Conservation (phyloP, 2,113 vertebrate species). For the Dasyornis broadbenti region DNA sequence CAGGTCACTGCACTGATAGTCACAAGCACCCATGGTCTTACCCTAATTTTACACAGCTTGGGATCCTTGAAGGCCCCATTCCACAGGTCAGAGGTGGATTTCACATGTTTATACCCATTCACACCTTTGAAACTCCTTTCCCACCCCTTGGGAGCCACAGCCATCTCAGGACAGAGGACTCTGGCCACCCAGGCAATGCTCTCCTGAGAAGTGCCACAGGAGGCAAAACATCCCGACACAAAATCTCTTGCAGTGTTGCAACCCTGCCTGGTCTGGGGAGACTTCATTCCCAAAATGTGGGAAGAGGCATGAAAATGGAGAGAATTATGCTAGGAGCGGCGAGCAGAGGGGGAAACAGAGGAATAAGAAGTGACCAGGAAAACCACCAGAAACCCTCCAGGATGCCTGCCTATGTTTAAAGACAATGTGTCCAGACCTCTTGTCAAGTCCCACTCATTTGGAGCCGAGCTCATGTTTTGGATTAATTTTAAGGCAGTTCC, state of each 20-base stretch:
- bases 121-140: background rate
- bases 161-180: background rate
- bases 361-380: constrained; percentile 50
- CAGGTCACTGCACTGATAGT: rapidly evolving
- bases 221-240: background rate
- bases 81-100: background rate
- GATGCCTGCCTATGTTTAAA: constrained; percentile 52
- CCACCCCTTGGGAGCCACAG: background rate
- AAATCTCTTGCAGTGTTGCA: background rate
- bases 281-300: constrained; percentile 1
- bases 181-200: background rate
- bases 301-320: background rate
- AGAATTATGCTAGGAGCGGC: background rate
- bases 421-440: constrained; percentile 26
- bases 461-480: constrained; percentile 33
- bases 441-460: constrained; percentile 49
- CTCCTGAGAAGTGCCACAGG: background rate
- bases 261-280: background rate
- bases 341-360: background rate
- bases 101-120: background rate
- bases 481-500: constrained; percentile 50
- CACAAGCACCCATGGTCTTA: background rate
- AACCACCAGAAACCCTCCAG: constrained; percentile 38
- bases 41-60: background rate
- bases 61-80: too few relatives aligned